A percentile compares a stretch with the other conserved stretches of the same genome.
phyloP scores from a whole-genome alignment of 2,113 vertebrate species.

The Myanophis thanlyinensis region DNA sequence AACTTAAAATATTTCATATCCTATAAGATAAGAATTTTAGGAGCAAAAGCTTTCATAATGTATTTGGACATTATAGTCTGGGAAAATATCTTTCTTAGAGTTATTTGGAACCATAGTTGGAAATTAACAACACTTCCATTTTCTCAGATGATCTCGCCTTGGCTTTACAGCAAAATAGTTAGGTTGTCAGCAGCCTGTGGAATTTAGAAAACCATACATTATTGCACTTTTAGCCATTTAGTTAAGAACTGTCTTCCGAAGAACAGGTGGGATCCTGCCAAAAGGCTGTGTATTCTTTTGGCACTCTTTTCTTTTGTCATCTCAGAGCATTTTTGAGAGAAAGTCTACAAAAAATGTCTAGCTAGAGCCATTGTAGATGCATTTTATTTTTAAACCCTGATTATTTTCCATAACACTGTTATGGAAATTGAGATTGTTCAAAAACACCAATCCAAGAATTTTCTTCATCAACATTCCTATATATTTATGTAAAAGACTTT shows the following conservation, averaged over 20 bases:
- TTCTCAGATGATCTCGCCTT: background rate
- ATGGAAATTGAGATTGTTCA: background rate
- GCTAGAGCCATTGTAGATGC: background rate
- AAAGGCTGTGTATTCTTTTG: background rate
- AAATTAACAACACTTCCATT: background rate
- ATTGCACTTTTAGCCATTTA: background rate
- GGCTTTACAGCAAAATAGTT: background rate
- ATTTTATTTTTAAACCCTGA: background rate
- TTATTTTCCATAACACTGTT: fast-evolving
- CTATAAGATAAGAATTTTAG: background rate
- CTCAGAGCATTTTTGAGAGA: background rate
- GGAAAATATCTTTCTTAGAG: background rate
- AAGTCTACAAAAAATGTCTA: background rate
- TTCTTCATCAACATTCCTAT: background rate
- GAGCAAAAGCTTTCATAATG: background rate
- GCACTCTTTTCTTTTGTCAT: background rate
- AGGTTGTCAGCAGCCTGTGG: background rate
- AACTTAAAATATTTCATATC: background rate
- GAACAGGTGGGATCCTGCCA: background rate
- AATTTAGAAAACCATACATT: background rate
- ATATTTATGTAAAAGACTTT: background rate
- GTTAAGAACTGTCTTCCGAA: background rate
- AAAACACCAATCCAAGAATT: fast-evolving
- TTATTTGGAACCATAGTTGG: background rate
- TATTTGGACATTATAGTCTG: background rate